Percentiles rank a stretch among this genome's conserved stretches.
phyloP scores from a whole-genome alignment of 2,888 invertebrate species.

The Fissipunctia ypsillon region DNA sequence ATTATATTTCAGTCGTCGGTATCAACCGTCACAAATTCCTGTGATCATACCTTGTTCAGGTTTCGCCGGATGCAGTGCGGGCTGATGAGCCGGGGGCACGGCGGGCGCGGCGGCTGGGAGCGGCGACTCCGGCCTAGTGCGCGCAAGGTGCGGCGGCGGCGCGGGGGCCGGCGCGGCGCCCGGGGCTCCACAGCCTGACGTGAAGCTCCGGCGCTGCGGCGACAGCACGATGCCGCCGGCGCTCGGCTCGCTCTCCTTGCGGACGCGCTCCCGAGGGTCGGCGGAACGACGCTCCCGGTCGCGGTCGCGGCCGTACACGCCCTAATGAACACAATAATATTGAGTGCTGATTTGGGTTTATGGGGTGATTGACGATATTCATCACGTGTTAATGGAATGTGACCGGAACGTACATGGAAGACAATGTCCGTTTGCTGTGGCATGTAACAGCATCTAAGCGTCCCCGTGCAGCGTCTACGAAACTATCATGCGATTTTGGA shows the following conservation, averaged over 20 bases:
- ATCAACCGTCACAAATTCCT: neutral
- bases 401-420: neutral
- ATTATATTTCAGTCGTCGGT: neutral
- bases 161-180: conserved; percentile 83
- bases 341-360: neutral
- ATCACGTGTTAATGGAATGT: neutral
- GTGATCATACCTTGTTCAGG: conserved; percentile 76
- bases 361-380: neutral
- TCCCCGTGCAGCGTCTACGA: too few relatives aligned
- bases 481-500: neutral
- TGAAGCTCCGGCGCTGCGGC: conserved; percentile 96
- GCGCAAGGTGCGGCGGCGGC: conserved; percentile 88
- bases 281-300: conserved; percentile 88
- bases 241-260: conserved; percentile 93
- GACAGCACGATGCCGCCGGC: conserved; percentile 94
- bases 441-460: neutral
- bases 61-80: conserved; percentile 69
- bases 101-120: conserved; percentile 73
- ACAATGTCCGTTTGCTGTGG: neutral
- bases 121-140: conserved; percentile 85
- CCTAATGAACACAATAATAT: conserved; percentile 55
- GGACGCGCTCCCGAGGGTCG: conserved; percentile 94
- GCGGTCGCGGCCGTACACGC: conserved; percentile 82
- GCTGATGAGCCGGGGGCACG: conserved; percentile 65
- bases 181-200: conserved; percentile 95